These are phyloP conservation scores for Microctonus hyperodae DNA, from an alignment of 2,888 invertebrate genomes.

Conservation along the genomic window DNA sequence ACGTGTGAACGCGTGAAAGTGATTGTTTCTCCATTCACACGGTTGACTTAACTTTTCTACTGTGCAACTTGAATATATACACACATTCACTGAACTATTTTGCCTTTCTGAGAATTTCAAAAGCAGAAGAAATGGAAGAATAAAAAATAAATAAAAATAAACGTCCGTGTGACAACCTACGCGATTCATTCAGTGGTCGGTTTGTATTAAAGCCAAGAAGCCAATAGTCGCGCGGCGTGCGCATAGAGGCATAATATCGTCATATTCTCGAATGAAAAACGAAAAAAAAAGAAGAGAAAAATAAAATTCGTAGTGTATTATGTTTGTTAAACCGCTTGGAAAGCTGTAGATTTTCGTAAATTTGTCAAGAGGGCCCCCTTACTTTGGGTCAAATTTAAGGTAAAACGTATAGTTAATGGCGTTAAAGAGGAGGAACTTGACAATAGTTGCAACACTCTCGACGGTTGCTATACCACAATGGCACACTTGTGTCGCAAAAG, in stretches of 20 bases:
- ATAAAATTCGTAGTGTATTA: conserved; percentile 38
- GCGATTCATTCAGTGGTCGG: conserved; percentile 17
- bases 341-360: conserved; percentile 53
- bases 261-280: conserved; percentile 8
- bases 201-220: conserved; percentile 17
- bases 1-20: neutral
- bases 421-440: conserved; percentile 56
- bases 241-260: conserved; percentile 2
- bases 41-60: conserved; percentile 11
- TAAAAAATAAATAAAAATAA: conserved; percentile 7
- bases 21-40: conserved; percentile 19
- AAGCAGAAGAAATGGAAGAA: neutral
- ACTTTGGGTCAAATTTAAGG: conserved; percentile 61
- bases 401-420: conserved; percentile 61
- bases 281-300: conserved; percentile 1
- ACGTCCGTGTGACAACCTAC: conserved; percentile 7
- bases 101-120: conserved; percentile 13
- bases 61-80: neutral
- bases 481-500: conserved; percentile 59
- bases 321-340: conserved; percentile 44
- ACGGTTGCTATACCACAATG: conserved; percentile 50
- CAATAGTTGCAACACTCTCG: conserved; percentile 51
- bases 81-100: conserved; percentile 1
- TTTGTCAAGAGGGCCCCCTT: conserved; percentile 61
- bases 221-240: neutral